These are phyloP conservation scores for Ibidorhyncha struthersii DNA, from an alignment of 2,113 vertebrate species.

Conservation along the genomic window DNA sequence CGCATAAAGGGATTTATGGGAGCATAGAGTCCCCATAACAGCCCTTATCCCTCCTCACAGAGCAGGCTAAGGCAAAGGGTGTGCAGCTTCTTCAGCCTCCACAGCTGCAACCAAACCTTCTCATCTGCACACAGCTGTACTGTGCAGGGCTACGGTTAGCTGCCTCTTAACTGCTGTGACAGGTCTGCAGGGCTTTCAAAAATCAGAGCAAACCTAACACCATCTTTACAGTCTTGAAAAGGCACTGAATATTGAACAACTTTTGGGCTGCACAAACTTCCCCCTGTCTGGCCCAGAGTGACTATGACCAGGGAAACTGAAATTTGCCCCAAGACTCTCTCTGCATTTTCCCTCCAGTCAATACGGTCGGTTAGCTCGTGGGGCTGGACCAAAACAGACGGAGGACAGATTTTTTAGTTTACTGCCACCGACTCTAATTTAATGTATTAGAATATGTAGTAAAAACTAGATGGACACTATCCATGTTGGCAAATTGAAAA, in stretches of 20 bases:
- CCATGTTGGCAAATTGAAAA: background rate
- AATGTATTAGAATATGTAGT: background rate
- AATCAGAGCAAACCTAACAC: too few species aligned
- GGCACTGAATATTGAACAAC: fast-evolving
- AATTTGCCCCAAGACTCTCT: background rate
- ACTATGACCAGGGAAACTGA: background rate
- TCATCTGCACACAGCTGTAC: background rate
- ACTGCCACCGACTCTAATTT: background rate
- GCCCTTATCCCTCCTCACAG: background rate
- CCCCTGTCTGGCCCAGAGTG: background rate
- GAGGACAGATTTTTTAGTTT: background rate
- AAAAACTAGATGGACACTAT: background rate
- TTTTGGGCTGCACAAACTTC: background rate
- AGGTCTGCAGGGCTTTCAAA: background rate
- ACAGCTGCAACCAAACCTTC: background rate
- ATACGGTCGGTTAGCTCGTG: fast-evolving
- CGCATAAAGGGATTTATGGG: background rate
- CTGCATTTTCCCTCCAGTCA: background rate
- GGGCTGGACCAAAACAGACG: background rate
- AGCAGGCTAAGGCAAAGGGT: background rate
- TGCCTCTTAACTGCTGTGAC: background rate
- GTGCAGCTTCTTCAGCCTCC: background rate
- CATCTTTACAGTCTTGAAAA: background rate
- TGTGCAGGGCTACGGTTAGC: fast-evolving
- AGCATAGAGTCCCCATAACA: background rate